Base-by-base conservation (phyloP, 2,888 invertebrate species). In the Octodonta nipae region DNA sequence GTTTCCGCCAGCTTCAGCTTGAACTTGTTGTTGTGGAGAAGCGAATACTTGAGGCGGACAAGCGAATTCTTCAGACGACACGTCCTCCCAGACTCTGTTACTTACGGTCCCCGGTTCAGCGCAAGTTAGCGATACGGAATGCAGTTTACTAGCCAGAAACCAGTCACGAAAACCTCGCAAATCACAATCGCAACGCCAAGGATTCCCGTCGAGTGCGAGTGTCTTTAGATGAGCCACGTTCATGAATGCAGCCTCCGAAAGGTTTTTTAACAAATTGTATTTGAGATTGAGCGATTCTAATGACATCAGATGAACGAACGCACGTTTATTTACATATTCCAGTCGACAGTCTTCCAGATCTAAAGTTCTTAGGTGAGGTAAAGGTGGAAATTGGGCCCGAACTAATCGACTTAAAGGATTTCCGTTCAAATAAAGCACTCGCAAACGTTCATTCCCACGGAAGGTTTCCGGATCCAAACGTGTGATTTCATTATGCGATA, bases 111-210 rank as follows among this genome's bases (percentile, higher is more conserved):
- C 64, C 2, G 89, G 89, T 30, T 77, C 76, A 8, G 72, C 72
- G 51, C 85, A 85, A 30, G 72, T 67, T 44, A 87, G 68, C 25
- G 82, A 73, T 41, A 78, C 73, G 7, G 82, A 79, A 35, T 57
- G 53, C 32, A 89, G 66, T 48, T 83, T 85, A 49, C 77, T 78
- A 31, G 75, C 70, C 32, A 86, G 68, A 55, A 86, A 77, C 86
- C 88, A 88, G 46, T 76, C 76, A 36, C 87, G 75, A 49, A 89
- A 84, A 36, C 79, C 79, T 31, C 86, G 72, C 36, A 91, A 61
- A 42, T 80, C 74, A 60, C 91, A 91, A 58, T 91, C 87, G 58
- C 91, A 91, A 51, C 73, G 72, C 89, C 89, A 91, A 4, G 83
- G 86, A 60, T 91, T 91, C 15, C 81, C 81, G 42, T 85, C 82